A percentile compares a stretch with the other conserved stretches of the same genome.
Evolutionary conservation across 2,797 vertebrate species (phyloP).

Genomic region (Alfaro cultratus): DNA sequence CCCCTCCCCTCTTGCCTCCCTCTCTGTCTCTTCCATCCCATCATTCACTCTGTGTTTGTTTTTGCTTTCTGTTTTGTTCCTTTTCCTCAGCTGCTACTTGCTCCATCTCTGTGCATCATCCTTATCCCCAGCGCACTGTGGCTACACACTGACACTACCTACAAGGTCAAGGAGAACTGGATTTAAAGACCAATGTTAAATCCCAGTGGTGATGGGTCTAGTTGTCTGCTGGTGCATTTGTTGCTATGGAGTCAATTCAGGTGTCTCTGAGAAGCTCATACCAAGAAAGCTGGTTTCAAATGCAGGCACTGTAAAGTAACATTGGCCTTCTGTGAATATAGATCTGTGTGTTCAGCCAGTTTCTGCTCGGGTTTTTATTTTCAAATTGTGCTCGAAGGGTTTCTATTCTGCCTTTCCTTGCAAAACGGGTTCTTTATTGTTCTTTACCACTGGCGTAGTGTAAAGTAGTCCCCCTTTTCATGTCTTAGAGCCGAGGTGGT

Average conservation of each 20-base stretch:
- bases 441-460: background rate
- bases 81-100: conserved; percentile 27
- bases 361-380: conserved; percentile 23
- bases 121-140: background rate
- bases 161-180: conserved; percentile 54
- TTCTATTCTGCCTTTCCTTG: conserved; percentile 20
- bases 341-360: conserved; percentile 20
- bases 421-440: conserved; percentile 11
- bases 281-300: conserved; percentile 21
- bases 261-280: conserved; percentile 31
- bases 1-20: conserved; percentile 22
- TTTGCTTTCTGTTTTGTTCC: conserved; percentile 23
- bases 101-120: conserved; percentile 22
- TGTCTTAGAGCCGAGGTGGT: conserved; percentile 9
- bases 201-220: conserved; percentile 36
- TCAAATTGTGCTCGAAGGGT: conserved; percentile 26
- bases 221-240: conserved; percentile 20
- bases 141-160: conserved; percentile 26
- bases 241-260: conserved; percentile 34
- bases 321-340: conserved; percentile 9
- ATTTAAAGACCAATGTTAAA: conserved; percentile 51
- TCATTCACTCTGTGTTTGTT: conserved; percentile 20
- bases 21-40: conserved; percentile 26
- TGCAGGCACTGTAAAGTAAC: conserved; percentile 8
- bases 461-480: conserved; percentile 22